Conservation (phyloP, 2,888 invertebrate genomes). For the Hypena proboscidalis region DNA sequence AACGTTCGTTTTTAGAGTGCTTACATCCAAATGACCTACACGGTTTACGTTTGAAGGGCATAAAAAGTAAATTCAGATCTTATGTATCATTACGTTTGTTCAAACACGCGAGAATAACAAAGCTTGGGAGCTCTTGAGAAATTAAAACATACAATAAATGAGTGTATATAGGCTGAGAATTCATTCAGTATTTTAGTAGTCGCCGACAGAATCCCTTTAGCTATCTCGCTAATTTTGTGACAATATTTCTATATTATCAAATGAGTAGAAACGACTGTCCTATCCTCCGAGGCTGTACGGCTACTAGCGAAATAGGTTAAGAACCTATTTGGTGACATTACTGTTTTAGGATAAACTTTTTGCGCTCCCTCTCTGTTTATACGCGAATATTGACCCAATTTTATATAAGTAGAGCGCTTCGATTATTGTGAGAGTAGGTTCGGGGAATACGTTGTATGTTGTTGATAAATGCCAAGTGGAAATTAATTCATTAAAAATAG, state of each 20-base stretch:
- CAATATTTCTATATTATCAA: constrained; percentile 40
- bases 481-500: no score
- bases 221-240: constrained; percentile 27
- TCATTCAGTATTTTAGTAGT: not conserved
- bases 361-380: constrained; percentile 42
- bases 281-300: constrained; percentile 29
- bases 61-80: constrained; percentile 33
- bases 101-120: constrained; percentile 17
- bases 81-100: constrained; percentile 21
- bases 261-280: constrained; percentile 32
- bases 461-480: not conserved
- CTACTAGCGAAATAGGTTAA: constrained; percentile 47
- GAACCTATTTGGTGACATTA: constrained; percentile 47
- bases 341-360: constrained; percentile 49
- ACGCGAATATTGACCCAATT: constrained; percentile 51
- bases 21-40: constrained; percentile 42
- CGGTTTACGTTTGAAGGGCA: constrained; percentile 41
- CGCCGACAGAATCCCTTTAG: constrained; percentile 7
- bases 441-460: not conserved
- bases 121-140: not conserved
- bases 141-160: not conserved
- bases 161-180: not conserved
- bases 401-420: constrained; percentile 35
- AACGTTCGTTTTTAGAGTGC: constrained; percentile 36
- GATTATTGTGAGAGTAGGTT: constrained; percentile 26